These are phyloP conservation scores for Arbacia lixula DNA, from an alignment of 53 echinoderm and acorn worm genomes.

Conservation along the genomic window DNA sequence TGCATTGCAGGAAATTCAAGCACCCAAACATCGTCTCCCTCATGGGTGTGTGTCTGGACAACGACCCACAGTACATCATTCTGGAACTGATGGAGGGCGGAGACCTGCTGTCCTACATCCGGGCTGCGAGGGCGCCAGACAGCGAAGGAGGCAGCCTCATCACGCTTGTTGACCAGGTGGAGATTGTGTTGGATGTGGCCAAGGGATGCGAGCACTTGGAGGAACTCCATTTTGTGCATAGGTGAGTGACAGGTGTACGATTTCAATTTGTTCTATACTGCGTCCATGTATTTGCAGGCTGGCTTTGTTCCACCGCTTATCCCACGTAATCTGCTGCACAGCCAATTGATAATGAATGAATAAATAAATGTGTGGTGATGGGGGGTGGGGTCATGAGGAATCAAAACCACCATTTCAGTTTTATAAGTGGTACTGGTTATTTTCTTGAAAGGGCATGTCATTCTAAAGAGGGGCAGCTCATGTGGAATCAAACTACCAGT, in stretches of 20 bases:
- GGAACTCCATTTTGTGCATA: conserved; percentile 93
- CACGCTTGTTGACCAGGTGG: conserved; percentile 72
- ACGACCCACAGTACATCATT: conserved; percentile 97
- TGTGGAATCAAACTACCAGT: too few relatives aligned
- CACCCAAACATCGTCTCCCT: conserved; percentile 87
- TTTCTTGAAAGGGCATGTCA: too few relatives aligned
- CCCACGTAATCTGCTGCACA: too few relatives aligned
- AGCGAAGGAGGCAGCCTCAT: conserved; percentile 65
- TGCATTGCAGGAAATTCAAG: conserved; percentile 82
- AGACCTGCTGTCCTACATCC: conserved; percentile 86
- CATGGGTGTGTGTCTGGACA: conserved; percentile 95
- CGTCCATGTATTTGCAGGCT: too few relatives aligned
- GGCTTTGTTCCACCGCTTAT: too few relatives aligned
- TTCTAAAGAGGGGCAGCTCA: too few relatives aligned
- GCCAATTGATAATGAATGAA: too few relatives aligned
- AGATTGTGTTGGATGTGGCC: conserved; percentile 86
- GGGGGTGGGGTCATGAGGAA: too few relatives aligned
- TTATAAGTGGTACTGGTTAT: too few relatives aligned
- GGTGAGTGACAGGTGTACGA: conserved; percentile 67
- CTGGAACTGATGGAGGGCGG: conserved; percentile 98
- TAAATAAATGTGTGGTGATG: too few relatives aligned
- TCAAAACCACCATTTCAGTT: too few relatives aligned
- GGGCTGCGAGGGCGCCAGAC: conserved; percentile 72
- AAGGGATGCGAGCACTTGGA: conserved; percentile 94
- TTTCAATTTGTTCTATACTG: too few relatives aligned